Percentiles rank a stretch among this genome's conserved stretches.
phyloP scores from a whole-genome alignment of 2,888 invertebrate genomes.

The Cephus pulcher region DNA sequence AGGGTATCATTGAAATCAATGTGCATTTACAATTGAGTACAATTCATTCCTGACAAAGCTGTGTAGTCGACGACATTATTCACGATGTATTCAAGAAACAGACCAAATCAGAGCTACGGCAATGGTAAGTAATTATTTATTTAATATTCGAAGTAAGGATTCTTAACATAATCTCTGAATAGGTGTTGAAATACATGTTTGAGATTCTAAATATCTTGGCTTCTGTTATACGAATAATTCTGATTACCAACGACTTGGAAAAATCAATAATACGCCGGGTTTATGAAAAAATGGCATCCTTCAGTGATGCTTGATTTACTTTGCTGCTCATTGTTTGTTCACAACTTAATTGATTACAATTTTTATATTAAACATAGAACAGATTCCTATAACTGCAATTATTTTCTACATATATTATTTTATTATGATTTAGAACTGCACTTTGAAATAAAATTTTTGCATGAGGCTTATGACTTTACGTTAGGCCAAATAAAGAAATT shows the following conservation, averaged over 20 bases:
- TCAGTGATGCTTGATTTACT: not conserved
- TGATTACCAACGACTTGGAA: slow-evolving; percentile 8
- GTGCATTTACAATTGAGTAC: not conserved
- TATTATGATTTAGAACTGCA: not conserved
- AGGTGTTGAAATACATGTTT: not conserved
- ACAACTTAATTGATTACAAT: not conserved
- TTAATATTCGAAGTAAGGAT: not conserved
- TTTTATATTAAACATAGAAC: not conserved
- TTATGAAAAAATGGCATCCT: slow-evolving; percentile 31
- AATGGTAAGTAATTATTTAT: slow-evolving; percentile 27
- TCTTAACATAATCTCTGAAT: not conserved
- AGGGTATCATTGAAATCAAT: not conserved
- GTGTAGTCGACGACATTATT: not conserved
- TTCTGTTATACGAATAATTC: not conserved
- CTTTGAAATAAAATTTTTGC: not conserved
- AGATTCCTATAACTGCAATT: not conserved
- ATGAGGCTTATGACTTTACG: not conserved
- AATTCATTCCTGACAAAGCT: not conserved
- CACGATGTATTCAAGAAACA: slow-evolving; percentile 40
- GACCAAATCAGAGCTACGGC: slow-evolving; percentile 35
- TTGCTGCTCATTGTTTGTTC: not conserved
- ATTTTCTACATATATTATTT: not conserved
- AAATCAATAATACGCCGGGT: slow-evolving; percentile 34
- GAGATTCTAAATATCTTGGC: not conserved
- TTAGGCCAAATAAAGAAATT: not conserved